Evolutionary conservation across 2,888 invertebrate species (phyloP).

Genomic region (Eupsilia transversa): DNA sequence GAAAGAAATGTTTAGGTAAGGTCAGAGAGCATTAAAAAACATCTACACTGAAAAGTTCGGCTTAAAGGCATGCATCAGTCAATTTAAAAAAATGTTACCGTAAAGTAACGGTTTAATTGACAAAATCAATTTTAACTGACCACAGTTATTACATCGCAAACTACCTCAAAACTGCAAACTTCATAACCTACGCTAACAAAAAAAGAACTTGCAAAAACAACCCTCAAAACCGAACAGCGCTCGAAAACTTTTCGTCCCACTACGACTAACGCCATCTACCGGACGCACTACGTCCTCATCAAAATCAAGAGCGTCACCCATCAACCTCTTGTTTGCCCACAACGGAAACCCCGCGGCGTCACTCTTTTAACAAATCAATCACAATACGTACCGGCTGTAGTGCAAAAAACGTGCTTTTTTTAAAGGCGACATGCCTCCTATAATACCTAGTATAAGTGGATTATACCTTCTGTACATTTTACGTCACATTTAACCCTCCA

Average conservation of each 20-base stretch:
- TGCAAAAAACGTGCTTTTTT: conserved; percentile 75
- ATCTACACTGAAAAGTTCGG: neutral
- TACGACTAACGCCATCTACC: conserved; percentile 78
- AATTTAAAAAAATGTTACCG: too few species aligned
- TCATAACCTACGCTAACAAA: neutral
- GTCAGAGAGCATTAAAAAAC: neutral
- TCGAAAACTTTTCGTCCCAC: conserved; percentile 40
- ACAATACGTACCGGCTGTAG: conserved; percentile 76
- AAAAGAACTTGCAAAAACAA: conserved; percentile 21
- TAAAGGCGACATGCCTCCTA: conserved; percentile 84
- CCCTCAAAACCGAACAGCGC: conserved; percentile 23
- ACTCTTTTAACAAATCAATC: conserved; percentile 87
- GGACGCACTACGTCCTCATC: conserved; percentile 42
- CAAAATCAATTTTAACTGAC: neutral
- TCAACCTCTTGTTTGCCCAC: conserved; percentile 83
- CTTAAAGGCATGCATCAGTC: too few species aligned
- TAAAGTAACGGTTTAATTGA: neutral
- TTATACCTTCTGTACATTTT: conserved; percentile 86
- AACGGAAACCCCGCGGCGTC: conserved; percentile 85
- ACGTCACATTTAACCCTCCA: conserved; percentile 86
- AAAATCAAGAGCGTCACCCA: conserved; percentile 60
- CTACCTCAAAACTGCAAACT: conserved; percentile 1
- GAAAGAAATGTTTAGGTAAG: neutral
- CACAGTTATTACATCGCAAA: neutral
- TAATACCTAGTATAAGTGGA: conserved; percentile 85